These are phyloP conservation scores for Pygoscelis antarcticus DNA, from an alignment of 2,113 vertebrate genomes.

Conservation along the genomic window DNA sequence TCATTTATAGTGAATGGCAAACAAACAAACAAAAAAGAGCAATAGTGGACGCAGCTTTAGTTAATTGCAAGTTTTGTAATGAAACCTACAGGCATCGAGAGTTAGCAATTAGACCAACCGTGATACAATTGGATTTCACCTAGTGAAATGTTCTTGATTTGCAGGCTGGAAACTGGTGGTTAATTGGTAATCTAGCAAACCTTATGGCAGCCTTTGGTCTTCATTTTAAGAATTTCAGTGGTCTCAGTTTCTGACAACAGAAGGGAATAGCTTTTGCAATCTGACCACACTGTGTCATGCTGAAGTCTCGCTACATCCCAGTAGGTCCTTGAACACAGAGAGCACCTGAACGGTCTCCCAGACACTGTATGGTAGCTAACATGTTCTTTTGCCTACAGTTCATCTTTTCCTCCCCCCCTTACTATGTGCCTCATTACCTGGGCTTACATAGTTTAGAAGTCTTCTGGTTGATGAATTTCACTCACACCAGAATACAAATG, in stretches of 20 bases:
- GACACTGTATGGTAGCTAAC: not conserved
- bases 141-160: not conserved
- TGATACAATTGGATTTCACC: not conserved
- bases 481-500: not conserved
- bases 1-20: not conserved
- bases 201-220: not conserved
- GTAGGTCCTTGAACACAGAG: not conserved
- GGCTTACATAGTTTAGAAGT: not conserved
- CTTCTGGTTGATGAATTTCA: not conserved
- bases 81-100: not conserved
- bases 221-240: not conserved
- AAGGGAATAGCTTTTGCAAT: not conserved
- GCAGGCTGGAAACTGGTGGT: not conserved
- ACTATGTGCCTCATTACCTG: not conserved
- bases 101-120: not conserved
- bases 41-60: not conserved
- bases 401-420: too few relatives aligned
- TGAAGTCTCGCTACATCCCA: not conserved
- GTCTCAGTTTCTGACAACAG: not conserved
- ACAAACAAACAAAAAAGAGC: not conserved
- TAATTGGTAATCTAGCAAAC: not conserved
- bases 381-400: not conserved
- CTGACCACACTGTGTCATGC: not conserved
- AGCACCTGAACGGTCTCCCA: not conserved
- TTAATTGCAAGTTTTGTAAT: not conserved